Percentiles rank a stretch among this genome's conserved stretches.
Evolutionary conservation across 2,888 invertebrate species (phyloP).

Genomic region (Sinodicranocentrus sp.): DNA sequence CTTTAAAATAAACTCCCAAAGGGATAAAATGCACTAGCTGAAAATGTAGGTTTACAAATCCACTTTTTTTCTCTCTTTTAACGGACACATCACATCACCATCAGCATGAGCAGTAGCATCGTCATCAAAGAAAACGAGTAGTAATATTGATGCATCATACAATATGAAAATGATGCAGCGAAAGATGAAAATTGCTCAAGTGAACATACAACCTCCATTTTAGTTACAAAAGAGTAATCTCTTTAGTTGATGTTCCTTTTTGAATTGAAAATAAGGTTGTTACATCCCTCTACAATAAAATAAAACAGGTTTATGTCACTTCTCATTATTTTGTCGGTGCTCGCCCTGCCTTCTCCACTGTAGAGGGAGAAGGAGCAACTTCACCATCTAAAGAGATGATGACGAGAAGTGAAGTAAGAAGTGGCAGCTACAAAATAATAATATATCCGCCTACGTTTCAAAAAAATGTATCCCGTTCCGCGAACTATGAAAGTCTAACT

Average conservation of each 20-base stretch:
- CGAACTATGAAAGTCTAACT: slow-evolving; percentile 37
- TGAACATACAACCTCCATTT: not conserved
- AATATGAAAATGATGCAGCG: slow-evolving; percentile 34
- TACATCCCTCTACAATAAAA: slow-evolving; percentile 49
- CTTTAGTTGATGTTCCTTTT: slow-evolving; percentile 32
- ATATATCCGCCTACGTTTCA: slow-evolving; percentile 61
- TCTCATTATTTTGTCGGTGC: slow-evolving; percentile 62
- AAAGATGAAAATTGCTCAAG: slow-evolving; percentile 35
- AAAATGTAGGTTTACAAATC: slow-evolving; percentile 22
- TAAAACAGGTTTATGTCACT: slow-evolving; percentile 68
- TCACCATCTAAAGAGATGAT: slow-evolving; percentile 14
- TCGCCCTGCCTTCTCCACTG: slow-evolving; percentile 10
- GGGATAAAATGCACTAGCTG: too few relatives aligned
- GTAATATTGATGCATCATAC: slow-evolving; percentile 2
- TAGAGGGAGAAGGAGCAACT: slow-evolving; percentile 7
- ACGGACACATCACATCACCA: slow-evolving; percentile 28
- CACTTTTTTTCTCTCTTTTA: not conserved
- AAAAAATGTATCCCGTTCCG: slow-evolving; percentile 56
- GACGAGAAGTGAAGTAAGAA: slow-evolving; percentile 17
- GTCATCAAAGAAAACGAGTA: slow-evolving; percentile 10
- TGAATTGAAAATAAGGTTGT: slow-evolving; percentile 33
- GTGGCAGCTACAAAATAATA: slow-evolving; percentile 38
- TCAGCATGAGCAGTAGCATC: slow-evolving; percentile 14
- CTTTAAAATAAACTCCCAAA: too few relatives aligned
- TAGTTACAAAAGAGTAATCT: not conserved